Evolutionary conservation across 2,888 invertebrate species (phyloP), one percentile per base, ranked within the genome.

Genomic region (Catonia carolina): DNA sequence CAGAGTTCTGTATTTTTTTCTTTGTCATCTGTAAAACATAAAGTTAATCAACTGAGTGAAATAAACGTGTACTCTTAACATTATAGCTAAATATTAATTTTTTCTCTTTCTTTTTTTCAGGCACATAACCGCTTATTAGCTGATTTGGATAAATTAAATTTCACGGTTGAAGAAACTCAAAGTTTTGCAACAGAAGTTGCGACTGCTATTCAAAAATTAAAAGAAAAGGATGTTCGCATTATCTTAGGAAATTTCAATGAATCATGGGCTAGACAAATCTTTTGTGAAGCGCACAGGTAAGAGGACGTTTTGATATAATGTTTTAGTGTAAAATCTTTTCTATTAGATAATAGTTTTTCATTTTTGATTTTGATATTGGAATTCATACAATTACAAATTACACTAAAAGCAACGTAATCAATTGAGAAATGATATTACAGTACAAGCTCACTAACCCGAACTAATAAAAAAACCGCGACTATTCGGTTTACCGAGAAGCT

Each of bases 221-320:
- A 89, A 66, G 89, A 89, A 64, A 90, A 93, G 68, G 97, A 98
- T 70, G 90, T 94, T 2, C 81, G 97, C 58, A 93, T 99, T 57
- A 94, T 98, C 65, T 76, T 98, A 65, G 95, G 95, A 2, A 97
- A 97, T 74, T 96, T 98, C 73, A 93, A 95, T 73, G 93, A 94
- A 70, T 84, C 85, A 51, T 94, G 94, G 89, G 96, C 97, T 0
- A 76, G 91, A 54, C 81, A 83, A 67, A 88, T 91, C 61, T 92
- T 92, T 71, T 93, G 92, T 71, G 89, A 91, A 70, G 92, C 91
- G 50, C 86, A 84, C 71, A 85, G 80, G 84, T 85, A 71, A 66
- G 70, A n/a, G n/a, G n/a, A n/a, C n/a, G n/a, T n/a, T n/a, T n/a
- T n/a, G n/a, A n/a, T n/a, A n/a, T n/a, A n/a, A n/a, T n/a, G n/a